Evolutionary conservation across 1,140 invertebrate genomes (phyloP).

Genomic region (Cryptotermes secundus): DNA sequence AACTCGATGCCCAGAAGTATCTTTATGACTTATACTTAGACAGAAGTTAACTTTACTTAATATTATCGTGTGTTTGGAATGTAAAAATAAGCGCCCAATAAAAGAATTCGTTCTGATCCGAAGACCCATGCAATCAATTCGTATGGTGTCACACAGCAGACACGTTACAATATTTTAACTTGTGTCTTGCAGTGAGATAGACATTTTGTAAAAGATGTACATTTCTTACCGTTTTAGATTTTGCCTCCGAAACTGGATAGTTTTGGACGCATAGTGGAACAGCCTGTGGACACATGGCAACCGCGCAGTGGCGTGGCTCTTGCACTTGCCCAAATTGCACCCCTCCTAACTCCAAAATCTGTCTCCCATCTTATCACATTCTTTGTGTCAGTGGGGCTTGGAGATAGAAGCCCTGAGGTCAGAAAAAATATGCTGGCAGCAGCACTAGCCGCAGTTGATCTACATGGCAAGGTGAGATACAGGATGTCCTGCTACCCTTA

Average conservation of each 20-base stretch:
- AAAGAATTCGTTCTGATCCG: no score
- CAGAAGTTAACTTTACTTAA: constrained; percentile 20
- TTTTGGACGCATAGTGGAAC: constrained; percentile 85
- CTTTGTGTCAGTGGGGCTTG: constrained; percentile 84
- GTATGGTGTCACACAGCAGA: no score
- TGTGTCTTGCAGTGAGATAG: no score
- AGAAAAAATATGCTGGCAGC: constrained; percentile 89
- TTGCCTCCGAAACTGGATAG: constrained; percentile 85
- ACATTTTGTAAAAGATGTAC: no score
- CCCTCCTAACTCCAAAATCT: constrained; percentile 64
- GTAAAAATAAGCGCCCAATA: no score
- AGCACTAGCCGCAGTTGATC: constrained; percentile 85
- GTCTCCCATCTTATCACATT: constrained; percentile 74
- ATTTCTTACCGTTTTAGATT: constrained; percentile 55
- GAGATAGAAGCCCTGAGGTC: constrained; percentile 81
- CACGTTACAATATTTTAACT: no score
- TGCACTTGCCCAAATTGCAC: constrained; percentile 72
- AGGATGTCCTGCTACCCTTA: no score
- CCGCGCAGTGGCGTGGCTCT: constrained; percentile 84
- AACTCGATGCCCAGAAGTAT: no score
- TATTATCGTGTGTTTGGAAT: no score
- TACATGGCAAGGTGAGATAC: constrained; percentile 79
- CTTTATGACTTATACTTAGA: no score
- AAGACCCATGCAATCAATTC: no score
- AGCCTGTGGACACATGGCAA: constrained; percentile 85